Percentiles rank a stretch among this genome's conserved stretches.
phyloP scores from a whole-genome alignment of 2,113 vertebrate species.

The Toxotes jaculatrix region DNA sequence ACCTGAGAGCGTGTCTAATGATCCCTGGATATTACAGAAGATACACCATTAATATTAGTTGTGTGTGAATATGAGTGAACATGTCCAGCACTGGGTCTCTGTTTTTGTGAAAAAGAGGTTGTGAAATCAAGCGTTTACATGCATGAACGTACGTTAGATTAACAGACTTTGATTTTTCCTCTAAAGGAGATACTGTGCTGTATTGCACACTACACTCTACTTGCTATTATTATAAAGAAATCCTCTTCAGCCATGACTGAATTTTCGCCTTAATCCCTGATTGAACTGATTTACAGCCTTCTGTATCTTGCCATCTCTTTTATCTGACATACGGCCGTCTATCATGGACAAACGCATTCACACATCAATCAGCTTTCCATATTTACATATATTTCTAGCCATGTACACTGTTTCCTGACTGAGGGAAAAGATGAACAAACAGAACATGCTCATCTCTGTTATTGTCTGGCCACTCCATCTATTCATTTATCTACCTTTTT shows the following conservation, averaged over 20 bases:
- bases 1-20: conserved; percentile 42
- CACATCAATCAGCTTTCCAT: conserved; percentile 42
- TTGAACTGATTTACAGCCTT: conserved; percentile 50
- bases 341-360: conserved; percentile 26
- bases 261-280: conserved; percentile 44
- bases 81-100: neutral
- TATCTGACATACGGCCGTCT: conserved; percentile 39
- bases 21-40: conserved; percentile 35
- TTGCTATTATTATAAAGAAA: conserved; percentile 40
- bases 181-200: neutral
- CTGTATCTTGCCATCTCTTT: conserved; percentile 36
- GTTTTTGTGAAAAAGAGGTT: neutral
- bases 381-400: conserved; percentile 15
- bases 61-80: neutral
- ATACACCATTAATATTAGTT: conserved; percentile 34
- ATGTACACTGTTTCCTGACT: neutral
- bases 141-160: neutral
- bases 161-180: conserved; percentile 2
- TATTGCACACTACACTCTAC: conserved; percentile 11
- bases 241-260: conserved; percentile 34
- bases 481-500: conserved; percentile 54
- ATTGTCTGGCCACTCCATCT: conserved; percentile 24
- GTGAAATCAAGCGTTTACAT: neutral
- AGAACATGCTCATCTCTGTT: neutral
- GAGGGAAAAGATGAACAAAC: conserved; percentile 8